Percentiles rank a stretch among this genome's conserved stretches.
Evolutionary conservation across 92 coral and sea anemone genomes (phyloP).

Genomic region (Heteractis magnifica): DNA sequence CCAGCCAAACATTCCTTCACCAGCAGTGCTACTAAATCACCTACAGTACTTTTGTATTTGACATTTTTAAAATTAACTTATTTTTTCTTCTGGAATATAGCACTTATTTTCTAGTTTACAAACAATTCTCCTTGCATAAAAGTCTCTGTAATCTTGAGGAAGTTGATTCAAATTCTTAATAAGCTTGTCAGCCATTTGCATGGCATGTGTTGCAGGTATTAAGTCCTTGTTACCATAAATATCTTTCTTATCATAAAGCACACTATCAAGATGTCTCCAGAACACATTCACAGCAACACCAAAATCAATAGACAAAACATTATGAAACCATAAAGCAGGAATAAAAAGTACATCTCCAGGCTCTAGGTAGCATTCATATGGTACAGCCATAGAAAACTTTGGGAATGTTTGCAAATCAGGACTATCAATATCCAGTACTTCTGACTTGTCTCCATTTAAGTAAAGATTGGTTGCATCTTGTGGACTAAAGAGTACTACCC

Average conservation of each 20-base stretch:
- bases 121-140: conserved; percentile 75
- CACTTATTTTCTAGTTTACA: conserved; percentile 71
- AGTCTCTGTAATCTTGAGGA: conserved; percentile 74
- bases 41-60: too few relatives aligned
- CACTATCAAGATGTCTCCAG: conserved; percentile 69
- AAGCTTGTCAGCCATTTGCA: conserved; percentile 83
- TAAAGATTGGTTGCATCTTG: conserved; percentile 75
- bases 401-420: conserved; percentile 67
- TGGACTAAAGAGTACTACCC: conserved; percentile 78
- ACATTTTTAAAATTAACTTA: too few relatives aligned
- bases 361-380: conserved; percentile 62
- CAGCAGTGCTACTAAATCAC: too few relatives aligned
- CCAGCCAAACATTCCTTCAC: too few relatives aligned
- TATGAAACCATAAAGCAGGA: conserved; percentile 89
- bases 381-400: conserved; percentile 52
- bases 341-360: conserved; percentile 81
- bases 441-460: conserved; percentile 80
- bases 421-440: conserved; percentile 70
- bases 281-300: conserved; percentile 88
- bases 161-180: conserved; percentile 65
- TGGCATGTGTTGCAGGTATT: conserved; percentile 74
- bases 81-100: conserved; percentile 19
- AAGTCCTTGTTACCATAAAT: conserved; percentile 82
- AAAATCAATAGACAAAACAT: conserved; percentile 69
- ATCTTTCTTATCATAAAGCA: conserved; percentile 71